These are phyloP conservation scores for Holcopasites calliopsidis DNA, from an alignment of 1,140 invertebrate genomes.

Conservation along the genomic window DNA sequence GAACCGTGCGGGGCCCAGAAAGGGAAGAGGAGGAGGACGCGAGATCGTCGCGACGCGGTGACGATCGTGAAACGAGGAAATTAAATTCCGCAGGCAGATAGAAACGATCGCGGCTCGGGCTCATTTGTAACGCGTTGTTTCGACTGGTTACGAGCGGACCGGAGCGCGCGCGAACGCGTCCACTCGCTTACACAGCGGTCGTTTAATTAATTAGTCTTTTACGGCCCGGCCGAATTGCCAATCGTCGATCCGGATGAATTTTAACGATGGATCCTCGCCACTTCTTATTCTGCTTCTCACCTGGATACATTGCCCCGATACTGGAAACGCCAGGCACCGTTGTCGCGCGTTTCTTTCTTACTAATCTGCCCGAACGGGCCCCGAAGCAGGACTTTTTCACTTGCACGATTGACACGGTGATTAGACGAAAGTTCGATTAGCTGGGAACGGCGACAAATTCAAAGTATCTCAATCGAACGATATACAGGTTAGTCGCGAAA, in stretches of 20 bases:
- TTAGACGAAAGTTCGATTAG: too few relatives aligned
- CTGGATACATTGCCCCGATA: not conserved
- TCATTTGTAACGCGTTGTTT: constrained; percentile 56
- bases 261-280: constrained; percentile 15
- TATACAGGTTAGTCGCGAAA: too few relatives aligned
- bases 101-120: constrained; percentile 40
- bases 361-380: too few relatives aligned
- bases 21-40: not conserved
- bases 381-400: too few relatives aligned
- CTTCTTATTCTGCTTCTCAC: constrained; percentile 16
- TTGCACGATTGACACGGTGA: too few relatives aligned
- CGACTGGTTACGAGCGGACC: constrained; percentile 33
- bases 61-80: constrained; percentile 33
- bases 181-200: constrained; percentile 42
- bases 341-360: too few relatives aligned
- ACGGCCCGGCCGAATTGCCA: constrained; percentile 22
- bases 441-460: too few relatives aligned
- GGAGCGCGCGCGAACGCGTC: constrained; percentile 4
- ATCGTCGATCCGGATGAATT: constrained; percentile 30
- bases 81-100: constrained; percentile 44
- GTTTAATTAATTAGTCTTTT: constrained; percentile 59
- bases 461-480: too few relatives aligned
- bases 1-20: not conserved
- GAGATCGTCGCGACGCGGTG: not conserved
- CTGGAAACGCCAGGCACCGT: not conserved